Evolutionary conservation across 2,888 invertebrate genomes (phyloP).

Genomic region (Pachycephus smyrnensis): DNA sequence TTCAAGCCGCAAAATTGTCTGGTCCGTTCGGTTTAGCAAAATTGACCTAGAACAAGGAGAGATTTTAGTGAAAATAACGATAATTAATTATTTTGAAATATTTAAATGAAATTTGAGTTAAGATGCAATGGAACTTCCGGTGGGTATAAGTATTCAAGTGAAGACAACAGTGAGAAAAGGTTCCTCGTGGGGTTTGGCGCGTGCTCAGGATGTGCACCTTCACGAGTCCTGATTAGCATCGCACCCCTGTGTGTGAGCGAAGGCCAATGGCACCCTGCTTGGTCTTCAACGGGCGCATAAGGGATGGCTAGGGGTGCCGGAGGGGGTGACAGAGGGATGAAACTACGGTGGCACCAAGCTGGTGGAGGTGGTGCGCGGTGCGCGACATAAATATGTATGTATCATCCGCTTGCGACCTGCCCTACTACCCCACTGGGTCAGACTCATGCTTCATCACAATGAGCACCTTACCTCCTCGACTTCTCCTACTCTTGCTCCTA

Average conservation of each 20-base stretch:
- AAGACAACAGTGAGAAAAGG: neutral
- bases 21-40: neutral
- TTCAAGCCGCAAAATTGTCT: neutral
- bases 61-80: neutral
- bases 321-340: constrained; percentile 4
- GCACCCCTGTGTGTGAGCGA: constrained; percentile 22
- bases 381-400: constrained; percentile 66
- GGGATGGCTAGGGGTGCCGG: neutral
- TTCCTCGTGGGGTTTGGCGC: neutral
- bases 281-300: constrained; percentile 22
- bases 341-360: constrained; percentile 2
- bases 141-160: neutral
- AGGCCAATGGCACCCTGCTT: constrained; percentile 26
- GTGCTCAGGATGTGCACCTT: constrained; percentile 12
- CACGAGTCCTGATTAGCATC: constrained; percentile 20
- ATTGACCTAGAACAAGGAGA: neutral
- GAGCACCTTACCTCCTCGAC: constrained; percentile 41
- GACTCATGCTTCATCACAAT: constrained; percentile 67
- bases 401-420: constrained; percentile 57
- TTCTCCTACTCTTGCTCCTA: constrained; percentile 21
- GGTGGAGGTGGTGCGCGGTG: constrained; percentile 51
- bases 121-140: neutral
- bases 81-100: neutral
- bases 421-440: constrained; percentile 66
- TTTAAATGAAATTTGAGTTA: neutral